Evolutionary conservation across 2,113 vertebrate species (phyloP).

Genomic region (Cranoglanis bouderius): DNA sequence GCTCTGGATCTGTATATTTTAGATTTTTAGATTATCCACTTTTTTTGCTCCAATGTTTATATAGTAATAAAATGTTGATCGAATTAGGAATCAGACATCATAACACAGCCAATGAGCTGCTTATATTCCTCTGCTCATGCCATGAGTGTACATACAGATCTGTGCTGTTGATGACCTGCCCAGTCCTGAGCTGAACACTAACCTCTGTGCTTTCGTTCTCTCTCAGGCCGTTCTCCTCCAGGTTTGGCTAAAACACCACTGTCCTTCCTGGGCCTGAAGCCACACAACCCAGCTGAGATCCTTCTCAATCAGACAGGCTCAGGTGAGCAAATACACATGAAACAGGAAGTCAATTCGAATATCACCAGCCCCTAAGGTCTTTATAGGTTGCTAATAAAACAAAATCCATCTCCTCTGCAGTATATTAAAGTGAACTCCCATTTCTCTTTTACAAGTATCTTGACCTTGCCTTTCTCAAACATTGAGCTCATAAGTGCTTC

Average conservation of each 20-base stretch:
- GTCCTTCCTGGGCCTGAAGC: conserved; percentile 93
- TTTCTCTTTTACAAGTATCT: conserved; percentile 35
- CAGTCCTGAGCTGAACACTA: background rate
- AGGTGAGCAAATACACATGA: conserved; percentile 73
- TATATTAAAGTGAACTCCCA: conserved; percentile 19
- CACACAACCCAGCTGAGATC: conserved; percentile 93
- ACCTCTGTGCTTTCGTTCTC: background rate
- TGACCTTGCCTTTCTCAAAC: conserved; percentile 17
- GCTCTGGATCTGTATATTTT: conserved; percentile 55
- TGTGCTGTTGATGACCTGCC: conserved; percentile 55
- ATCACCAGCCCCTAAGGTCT: too few relatives aligned
- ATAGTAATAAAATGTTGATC: background rate
- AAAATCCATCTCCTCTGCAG: background rate
- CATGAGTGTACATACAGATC: conserved; percentile 41
- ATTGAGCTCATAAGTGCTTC: conserved; percentile 32
- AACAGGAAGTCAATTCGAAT: background rate
- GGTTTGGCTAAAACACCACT: conserved; percentile 94
- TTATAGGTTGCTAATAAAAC: conserved; percentile 25
- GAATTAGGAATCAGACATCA: conserved; percentile 7
- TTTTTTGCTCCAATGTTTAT: background rate
- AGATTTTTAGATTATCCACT: background rate
- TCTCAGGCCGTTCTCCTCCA: conserved; percentile 88
- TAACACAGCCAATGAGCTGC: background rate
- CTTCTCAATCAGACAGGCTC: conserved; percentile 85
- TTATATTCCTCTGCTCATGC: background rate